phyloP scores from a whole-genome alignment of 2,888 invertebrate species.

The Esperia sulphurella region DNA sequence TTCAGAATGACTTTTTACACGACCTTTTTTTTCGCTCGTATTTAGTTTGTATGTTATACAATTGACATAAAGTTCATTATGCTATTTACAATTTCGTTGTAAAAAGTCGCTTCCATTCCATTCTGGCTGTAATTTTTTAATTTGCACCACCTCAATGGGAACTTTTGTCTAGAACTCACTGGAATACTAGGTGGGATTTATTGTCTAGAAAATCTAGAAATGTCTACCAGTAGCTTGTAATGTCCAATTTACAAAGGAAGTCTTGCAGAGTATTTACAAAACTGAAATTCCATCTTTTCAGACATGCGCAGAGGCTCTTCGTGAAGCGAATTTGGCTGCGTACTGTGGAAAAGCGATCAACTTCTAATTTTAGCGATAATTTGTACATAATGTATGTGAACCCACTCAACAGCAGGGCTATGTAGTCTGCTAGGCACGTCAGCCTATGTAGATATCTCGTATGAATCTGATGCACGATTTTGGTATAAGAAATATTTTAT shows the following conservation, averaged over 20 bases:
- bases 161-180: too few relatives aligned
- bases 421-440: constrained; percentile 27
- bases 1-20: too few relatives aligned
- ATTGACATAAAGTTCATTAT: too few relatives aligned
- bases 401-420: constrained; percentile 31
- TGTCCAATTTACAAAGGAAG: not conserved
- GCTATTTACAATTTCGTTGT: too few relatives aligned
- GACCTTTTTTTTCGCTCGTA: too few relatives aligned
- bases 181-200: too few relatives aligned
- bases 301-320: constrained; percentile 98
- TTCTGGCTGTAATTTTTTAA: too few relatives aligned
- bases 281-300: constrained; percentile 58
- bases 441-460: constrained; percentile 54
- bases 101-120: too few relatives aligned
- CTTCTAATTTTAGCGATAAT: constrained; percentile 80
- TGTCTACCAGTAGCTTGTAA: too few relatives aligned
- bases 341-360: constrained; percentile 98
- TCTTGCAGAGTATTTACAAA: not conserved
- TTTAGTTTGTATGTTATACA: too few relatives aligned
- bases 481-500: constrained; percentile 20
- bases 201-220: too few relatives aligned
- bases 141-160: too few relatives aligned
- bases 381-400: constrained; percentile 24
- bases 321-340: constrained; percentile 97
- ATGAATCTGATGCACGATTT: constrained; percentile 59